These are phyloP conservation scores for Leptocoma aspasia DNA, from an alignment of 2,113 vertebrate genomes.

Conservation along the genomic window DNA sequence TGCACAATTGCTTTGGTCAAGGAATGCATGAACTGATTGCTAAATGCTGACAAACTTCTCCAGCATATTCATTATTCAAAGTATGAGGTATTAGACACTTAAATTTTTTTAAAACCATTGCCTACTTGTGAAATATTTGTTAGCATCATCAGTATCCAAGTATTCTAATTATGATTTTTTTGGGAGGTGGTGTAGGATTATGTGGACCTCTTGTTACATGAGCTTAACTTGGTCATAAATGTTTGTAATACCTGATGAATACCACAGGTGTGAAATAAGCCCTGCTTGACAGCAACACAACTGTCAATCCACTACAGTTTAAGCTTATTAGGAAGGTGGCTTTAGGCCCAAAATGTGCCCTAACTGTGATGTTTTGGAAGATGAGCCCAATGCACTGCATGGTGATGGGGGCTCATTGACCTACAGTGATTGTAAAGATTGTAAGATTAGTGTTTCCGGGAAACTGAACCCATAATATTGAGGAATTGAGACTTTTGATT, in stretches of 20 bases:
- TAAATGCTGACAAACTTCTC: background rate
- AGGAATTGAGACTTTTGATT: background rate
- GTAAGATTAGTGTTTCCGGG: background rate
- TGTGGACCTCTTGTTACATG: background rate
- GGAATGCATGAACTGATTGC: background rate
- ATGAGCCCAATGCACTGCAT: background rate
- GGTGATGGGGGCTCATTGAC: background rate
- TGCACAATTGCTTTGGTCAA: background rate
- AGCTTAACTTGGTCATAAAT: background rate
- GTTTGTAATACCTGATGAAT: background rate
- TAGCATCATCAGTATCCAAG: background rate
- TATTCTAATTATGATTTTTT: background rate
- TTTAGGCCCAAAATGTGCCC: background rate
- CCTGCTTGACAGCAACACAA: background rate
- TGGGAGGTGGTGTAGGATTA: background rate
- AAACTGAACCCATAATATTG: background rate
- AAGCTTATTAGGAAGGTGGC: background rate
- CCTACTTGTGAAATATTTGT: background rate
- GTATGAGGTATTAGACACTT: background rate
- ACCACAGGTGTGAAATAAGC: background rate
- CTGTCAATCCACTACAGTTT: background rate
- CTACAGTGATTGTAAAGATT: background rate
- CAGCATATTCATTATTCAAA: background rate
- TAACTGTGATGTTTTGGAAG: background rate
- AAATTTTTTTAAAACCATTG: background rate